Evolutionary conservation across 1,140 invertebrate species (phyloP).

Genomic region (Drosophila miranda): DNA sequence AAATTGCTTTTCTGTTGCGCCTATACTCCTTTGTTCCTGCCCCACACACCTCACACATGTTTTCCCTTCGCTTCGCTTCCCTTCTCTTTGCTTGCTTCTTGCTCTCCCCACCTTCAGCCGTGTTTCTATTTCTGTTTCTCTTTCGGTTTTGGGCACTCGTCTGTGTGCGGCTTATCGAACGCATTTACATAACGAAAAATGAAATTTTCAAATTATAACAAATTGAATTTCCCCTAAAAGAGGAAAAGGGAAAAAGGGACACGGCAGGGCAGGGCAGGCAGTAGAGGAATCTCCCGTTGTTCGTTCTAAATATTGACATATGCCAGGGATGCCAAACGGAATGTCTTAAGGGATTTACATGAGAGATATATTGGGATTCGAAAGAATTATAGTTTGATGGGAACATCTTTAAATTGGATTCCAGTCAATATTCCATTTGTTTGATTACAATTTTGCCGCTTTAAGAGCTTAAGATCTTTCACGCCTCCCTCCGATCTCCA

Average conservation of each 20-base stretch:
- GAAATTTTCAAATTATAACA: conserved; percentile 80
- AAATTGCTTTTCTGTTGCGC: conserved; percentile 68
- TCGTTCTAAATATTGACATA: conserved; percentile 46
- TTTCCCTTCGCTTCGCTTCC: not conserved
- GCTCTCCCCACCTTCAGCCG: not conserved
- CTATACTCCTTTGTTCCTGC: conserved; percentile 12
- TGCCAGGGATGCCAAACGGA: conserved; percentile 20
- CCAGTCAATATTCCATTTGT: too few relatives aligned
- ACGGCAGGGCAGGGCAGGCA: not conserved
- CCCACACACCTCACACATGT: conserved; percentile 13
- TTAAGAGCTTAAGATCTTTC: too few relatives aligned
- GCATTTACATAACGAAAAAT: conserved; percentile 75
- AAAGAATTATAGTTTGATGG: too few relatives aligned
- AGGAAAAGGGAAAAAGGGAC: not conserved
- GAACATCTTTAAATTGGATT: too few relatives aligned
- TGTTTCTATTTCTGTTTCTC: conserved; percentile 1
- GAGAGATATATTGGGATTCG: too few relatives aligned
- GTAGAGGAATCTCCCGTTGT: not conserved
- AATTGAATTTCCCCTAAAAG: conserved; percentile 63
- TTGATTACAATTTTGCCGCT: too few relatives aligned
- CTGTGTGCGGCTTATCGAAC: conserved; percentile 55
- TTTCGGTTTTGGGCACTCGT: conserved; percentile 20
- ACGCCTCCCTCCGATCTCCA: too few relatives aligned
- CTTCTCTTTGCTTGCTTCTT: not conserved
- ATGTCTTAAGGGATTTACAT: conserved; percentile 23